A percentile compares a stretch with the other conserved stretches of the same genome.
Evolutionary conservation across 2,888 invertebrate species (phyloP).

Genomic region (Netelia melanura): DNA sequence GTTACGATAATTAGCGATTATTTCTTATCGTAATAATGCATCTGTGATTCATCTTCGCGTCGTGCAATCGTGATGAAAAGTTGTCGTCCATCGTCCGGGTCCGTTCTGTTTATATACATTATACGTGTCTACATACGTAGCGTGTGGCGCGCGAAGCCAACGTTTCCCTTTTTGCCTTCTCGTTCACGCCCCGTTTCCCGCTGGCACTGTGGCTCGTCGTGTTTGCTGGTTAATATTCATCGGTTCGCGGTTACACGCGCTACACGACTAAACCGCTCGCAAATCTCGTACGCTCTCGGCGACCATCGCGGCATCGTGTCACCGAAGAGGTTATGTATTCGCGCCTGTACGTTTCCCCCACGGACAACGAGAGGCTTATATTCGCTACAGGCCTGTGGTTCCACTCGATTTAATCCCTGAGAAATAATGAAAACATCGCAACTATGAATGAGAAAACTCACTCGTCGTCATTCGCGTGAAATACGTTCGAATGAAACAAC

Average conservation of each 20-base stretch:
- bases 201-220: constrained; percentile 68
- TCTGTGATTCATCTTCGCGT: too few species aligned
- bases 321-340: not conserved
- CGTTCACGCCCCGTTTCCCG: constrained; percentile 65
- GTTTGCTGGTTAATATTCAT: constrained; percentile 85
- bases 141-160: not conserved
- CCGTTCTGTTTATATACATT: not conserved
- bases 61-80: too few species aligned
- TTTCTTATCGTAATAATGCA: too few species aligned
- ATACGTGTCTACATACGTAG: constrained; percentile 1
- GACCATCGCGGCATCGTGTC: not conserved
- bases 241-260: constrained; percentile 74
- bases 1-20: too few species aligned
- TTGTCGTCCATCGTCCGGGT: too few species aligned
- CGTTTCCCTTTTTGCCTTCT: constrained; percentile 32
- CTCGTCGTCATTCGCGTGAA: not conserved
- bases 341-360: not conserved
- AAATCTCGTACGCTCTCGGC: constrained; percentile 10
- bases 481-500: not conserved
- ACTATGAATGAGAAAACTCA: not conserved
- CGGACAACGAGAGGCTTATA: too few species aligned
- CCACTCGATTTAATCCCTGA: constrained; percentile 78
- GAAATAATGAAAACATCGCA: constrained; percentile 1
- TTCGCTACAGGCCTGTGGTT: constrained; percentile 74
- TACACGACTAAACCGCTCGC: constrained; percentile 73